Evolutionary conservation across 1,140 invertebrate species (phyloP), one percentile per base, ranked within the genome.

Genomic region (Temnothorax curvispinosus): DNA sequence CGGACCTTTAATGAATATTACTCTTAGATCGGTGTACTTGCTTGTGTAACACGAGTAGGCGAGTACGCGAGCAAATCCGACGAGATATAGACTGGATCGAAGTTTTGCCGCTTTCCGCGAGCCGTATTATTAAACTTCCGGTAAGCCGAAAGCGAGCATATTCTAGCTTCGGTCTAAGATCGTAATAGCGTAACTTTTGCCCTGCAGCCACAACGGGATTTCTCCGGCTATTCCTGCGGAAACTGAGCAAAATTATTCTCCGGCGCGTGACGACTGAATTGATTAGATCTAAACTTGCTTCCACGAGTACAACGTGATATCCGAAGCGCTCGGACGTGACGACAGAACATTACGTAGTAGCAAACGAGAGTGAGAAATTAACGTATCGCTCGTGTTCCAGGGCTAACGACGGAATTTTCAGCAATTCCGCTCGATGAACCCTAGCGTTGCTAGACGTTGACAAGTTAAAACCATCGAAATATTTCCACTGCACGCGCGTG

Each of bases 51-150:
- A 65, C 21, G 21, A 21, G 21, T 21, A 21, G 21, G 1, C 27
- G 67, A 72, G 76, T 71, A 56, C 60, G 58, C 81, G 54, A 21
- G 75, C 71, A 85, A 86, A 88, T 89, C 86, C 71, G 50, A n/a
- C 32, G 41, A 54, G 44, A 67, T 78, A 72, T 52, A 78, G 64
- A 74, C 38, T 21, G 38, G 50, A 18, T 56, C 32, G 6, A 90
- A 90, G 81, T 90, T 90, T 88, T 69, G 21, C 44, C 81, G 47
- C 64, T 86, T 88, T 86, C 76, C 50, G 32, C 76, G 54, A 69
- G 47, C 82, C 18, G 71, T 84, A 86, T 91, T 91, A 91, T 91
- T 90, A 90, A 91, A 91, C 81, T 91, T 90, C 58, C 72, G 72
- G 50, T 35, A 50, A 77, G 56, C 41, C 75, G 58, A 76, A 87